Evolutionary conservation across 2,888 invertebrate species (phyloP), one percentile per base, ranked within the genome.

Genomic region (Netelia virgata): DNA sequence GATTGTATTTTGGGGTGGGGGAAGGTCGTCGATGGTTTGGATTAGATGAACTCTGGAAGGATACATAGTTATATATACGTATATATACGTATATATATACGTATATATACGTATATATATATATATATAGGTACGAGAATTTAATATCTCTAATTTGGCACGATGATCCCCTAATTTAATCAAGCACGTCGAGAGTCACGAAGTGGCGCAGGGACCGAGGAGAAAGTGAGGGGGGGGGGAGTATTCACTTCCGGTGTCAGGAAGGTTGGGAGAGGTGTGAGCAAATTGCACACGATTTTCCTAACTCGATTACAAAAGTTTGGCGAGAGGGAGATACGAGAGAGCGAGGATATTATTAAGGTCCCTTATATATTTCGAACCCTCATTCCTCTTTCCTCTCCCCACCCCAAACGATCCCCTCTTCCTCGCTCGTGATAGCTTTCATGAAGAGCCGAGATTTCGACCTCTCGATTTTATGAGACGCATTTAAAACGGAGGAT

Each of bases 81-180:
- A 0, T 28, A 28, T 28, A 28, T 28, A 28, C 47, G 20, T 55
- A 18, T 47, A 63, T 5, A 5, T 28, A 0, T 28, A 28, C 28
- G 53, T 5, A 5, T 28, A 0, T 28, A 28, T 28, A 28, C n/a
- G n/a, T n/a, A n/a, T 23, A 74, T 50, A 50, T 47, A 63, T 5
- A 5, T 28, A 0, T 28, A 28, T 28, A 28, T 28, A 28, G 55
- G 20, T 55, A 18, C 43, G 86, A 85, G 88, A 92, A 92, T 92
- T 92, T 93, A 92, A 92, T 92, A 91, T 91, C 92, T 92, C 90
- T 92, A 92, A 93, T 93, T 92, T 90, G 88, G 90, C 89, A 88
- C 91, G 92, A 93, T 93, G 88, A 93, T 93, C 88, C 91, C 88
- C 90, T 93, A 93, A 93, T 93, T 93, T 93, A 92, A 93, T 93